Conservation (phyloP, 2,888 invertebrate genomes). For the Isotomurus palustris region DNA sequence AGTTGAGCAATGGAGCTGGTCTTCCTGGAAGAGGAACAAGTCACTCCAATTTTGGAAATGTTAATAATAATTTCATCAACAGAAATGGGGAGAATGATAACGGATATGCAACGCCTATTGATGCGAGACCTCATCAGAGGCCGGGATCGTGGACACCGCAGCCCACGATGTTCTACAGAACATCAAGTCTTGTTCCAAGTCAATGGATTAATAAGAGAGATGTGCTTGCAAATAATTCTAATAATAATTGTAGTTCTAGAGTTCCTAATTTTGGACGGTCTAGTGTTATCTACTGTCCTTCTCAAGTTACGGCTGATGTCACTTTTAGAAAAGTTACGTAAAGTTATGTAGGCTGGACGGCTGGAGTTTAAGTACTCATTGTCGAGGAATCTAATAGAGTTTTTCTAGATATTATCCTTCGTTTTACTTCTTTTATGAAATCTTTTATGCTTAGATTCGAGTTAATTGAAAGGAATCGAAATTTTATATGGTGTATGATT, state of each 20-base stretch:
- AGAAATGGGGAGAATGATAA: too few species aligned
- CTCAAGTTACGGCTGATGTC: conserved; percentile 40
- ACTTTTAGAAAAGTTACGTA: conserved; percentile 36
- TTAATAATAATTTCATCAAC: conserved; percentile 8
- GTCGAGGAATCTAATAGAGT: too few species aligned
- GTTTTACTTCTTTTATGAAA: too few species aligned
- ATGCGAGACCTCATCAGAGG: conserved; percentile 19
- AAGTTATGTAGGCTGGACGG: too few species aligned
- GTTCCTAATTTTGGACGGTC: conserved; percentile 26
- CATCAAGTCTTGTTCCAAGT: conserved; percentile 33
- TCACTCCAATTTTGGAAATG: conserved; percentile 6
- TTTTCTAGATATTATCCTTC: too few species aligned
- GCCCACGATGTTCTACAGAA: conserved; percentile 32
- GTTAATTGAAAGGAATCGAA: too few species aligned
- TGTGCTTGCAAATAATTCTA: not conserved
- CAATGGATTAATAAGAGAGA: conserved; percentile 35
- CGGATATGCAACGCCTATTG: conserved; percentile 24
- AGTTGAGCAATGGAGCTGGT: not conserved
- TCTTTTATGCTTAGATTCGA: too few species aligned
- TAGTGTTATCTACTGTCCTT: conserved; percentile 34
- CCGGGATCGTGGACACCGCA: conserved; percentile 36
- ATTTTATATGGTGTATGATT: too few species aligned
- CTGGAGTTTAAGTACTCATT: too few species aligned
- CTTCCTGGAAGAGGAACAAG: conserved; percentile 7
- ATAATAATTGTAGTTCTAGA: not conserved